A percentile compares a stretch with the other conserved stretches of the same genome.
These are phyloP conservation scores for Cremastobaeus sp. DNA, from an alignment of 2,888 invertebrate species.

Conservation along the genomic window DNA sequence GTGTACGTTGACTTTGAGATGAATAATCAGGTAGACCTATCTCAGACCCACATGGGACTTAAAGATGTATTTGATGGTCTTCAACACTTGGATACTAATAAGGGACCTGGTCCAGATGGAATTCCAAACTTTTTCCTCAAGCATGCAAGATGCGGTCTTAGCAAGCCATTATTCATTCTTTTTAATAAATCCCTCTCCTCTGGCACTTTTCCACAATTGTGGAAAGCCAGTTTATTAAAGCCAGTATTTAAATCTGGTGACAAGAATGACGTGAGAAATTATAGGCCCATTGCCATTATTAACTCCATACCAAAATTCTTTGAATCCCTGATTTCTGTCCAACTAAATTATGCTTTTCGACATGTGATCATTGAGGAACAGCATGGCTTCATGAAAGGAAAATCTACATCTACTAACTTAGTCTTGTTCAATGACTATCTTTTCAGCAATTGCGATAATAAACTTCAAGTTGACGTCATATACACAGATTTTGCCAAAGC, in stretches of 20 bases:
- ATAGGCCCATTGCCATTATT: neutral
- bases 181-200: neutral
- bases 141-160: neutral
- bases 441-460: neutral
- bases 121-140: constrained; percentile 5
- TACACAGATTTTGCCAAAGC: constrained; percentile 1
- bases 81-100: neutral
- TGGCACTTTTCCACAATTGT: neutral
- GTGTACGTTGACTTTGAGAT: neutral
- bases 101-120: neutral
- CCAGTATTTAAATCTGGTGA: neutral
- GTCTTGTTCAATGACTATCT: constrained; percentile 12
- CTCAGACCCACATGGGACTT: too few species aligned
- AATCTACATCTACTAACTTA: constrained; percentile 3
- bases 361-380: neutral
- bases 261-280: neutral
- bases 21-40: neutral
- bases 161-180: neutral
- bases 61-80: neutral
- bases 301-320: constrained; percentile 2
- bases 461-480: constrained; percentile 2
- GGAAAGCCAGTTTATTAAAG: constrained; percentile 1
- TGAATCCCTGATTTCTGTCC: neutral
- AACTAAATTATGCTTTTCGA: neutral
- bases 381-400: too few species aligned